Percentiles rank a stretch among this genome's conserved stretches.
Conservation (phyloP, 1,140 invertebrate species). For the Caerostris darwini region DNA sequence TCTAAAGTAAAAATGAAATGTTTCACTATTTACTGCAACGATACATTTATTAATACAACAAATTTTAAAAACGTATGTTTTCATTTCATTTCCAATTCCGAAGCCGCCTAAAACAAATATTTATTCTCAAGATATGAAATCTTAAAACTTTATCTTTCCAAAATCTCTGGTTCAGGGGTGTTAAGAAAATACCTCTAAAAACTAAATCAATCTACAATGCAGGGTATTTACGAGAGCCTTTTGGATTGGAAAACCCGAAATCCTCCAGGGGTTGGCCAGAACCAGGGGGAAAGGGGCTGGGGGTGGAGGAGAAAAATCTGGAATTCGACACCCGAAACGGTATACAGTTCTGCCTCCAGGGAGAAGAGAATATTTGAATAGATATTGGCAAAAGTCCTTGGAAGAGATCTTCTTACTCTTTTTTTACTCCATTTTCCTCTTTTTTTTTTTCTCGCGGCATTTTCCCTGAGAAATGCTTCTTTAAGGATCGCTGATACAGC, state of each 20-base stretch:
- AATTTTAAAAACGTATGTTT: no score
- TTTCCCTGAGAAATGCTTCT: constrained; percentile 17
- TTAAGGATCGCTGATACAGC: constrained; percentile 30
- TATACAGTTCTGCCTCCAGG: constrained; percentile 25
- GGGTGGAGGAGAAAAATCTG: not conserved
- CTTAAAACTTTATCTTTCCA: not conserved
- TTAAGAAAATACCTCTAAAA: not conserved
- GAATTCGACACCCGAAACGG: constrained; percentile 16
- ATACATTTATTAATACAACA: no score
- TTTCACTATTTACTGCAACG: no score
- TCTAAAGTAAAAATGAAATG: no score
- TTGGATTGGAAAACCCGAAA: constrained; percentile 25
- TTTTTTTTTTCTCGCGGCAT: not conserved
- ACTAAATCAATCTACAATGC: not conserved
- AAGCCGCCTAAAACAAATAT: no score
- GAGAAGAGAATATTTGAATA: constrained; percentile 50
- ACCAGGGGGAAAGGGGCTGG: not conserved
- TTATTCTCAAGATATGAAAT: no score
- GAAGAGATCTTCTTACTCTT: constrained; percentile 1
- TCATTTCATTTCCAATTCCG: no score
- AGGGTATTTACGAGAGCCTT: not conserved
- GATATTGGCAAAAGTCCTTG: constrained; percentile 47
- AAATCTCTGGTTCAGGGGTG: not conserved
- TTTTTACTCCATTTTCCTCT: not conserved
- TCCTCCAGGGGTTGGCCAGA: not conserved